Conservation (phyloP, 1,140 invertebrate species). For the Aplysia californica region DNA sequence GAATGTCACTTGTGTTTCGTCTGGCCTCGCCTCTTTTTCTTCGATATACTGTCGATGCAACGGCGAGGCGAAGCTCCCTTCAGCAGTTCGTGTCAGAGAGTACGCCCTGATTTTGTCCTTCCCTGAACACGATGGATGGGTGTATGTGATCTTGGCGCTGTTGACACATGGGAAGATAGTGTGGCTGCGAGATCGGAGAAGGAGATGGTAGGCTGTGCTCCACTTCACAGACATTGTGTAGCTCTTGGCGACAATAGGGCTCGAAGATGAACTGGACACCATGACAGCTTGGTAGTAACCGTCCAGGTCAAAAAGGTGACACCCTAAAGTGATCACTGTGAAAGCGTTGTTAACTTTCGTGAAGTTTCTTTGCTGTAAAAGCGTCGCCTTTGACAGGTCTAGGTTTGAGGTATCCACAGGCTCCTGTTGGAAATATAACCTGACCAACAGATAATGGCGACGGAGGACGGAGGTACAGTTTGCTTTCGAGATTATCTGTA, state of each 20-base stretch:
- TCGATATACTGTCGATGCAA: slow-evolving; percentile 39
- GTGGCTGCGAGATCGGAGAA: slow-evolving; percentile 26
- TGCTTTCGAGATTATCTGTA: slow-evolving; percentile 41
- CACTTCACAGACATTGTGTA: slow-evolving; percentile 42
- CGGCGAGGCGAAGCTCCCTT: slow-evolving; percentile 47
- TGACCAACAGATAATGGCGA: slow-evolving; percentile 34
- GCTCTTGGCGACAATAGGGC: slow-evolving; percentile 31
- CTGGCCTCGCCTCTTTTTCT: slow-evolving; percentile 37
- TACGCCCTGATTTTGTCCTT: slow-evolving; percentile 47
- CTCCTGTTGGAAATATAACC: slow-evolving; percentile 36
- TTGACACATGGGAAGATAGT: slow-evolving; percentile 46
- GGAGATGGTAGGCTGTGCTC: slow-evolving; percentile 42
- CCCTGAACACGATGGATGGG: slow-evolving; percentile 44
- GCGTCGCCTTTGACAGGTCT: neutral
- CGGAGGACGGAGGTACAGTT: slow-evolving; percentile 39
- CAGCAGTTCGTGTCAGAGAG: slow-evolving; percentile 20
- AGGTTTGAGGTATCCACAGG: neutral
- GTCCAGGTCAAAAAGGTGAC: slow-evolving; percentile 45
- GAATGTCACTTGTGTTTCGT: slow-evolving; percentile 34
- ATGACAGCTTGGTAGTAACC: slow-evolving; percentile 49
- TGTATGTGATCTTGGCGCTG: slow-evolving; percentile 37
- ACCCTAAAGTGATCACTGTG: slow-evolving; percentile 33
- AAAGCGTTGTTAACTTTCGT: slow-evolving; percentile 18
- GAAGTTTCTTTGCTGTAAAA: slow-evolving; percentile 11
- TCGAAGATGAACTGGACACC: slow-evolving; percentile 28